These are phyloP conservation scores for Hyposmocoma kahamanoa DNA, from an alignment of 1,140 invertebrate genomes.

Conservation along the genomic window DNA sequence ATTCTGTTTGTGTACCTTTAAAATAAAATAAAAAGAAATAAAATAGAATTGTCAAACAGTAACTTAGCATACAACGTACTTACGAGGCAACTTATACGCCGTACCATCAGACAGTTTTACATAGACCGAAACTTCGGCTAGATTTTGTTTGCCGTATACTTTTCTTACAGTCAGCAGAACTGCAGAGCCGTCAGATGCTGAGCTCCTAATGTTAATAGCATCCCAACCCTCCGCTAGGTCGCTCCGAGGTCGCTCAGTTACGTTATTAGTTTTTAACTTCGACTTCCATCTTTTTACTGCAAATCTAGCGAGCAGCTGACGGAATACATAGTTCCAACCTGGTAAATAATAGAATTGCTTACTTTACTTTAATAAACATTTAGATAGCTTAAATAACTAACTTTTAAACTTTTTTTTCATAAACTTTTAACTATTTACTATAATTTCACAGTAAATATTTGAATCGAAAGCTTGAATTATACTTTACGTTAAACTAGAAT, in stretches of 20 bases:
- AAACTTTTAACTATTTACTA: no score
- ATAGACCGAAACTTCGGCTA: constrained; percentile 61
- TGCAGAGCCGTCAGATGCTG: constrained; percentile 56
- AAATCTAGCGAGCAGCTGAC: constrained; percentile 43
- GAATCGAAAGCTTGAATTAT: no score
- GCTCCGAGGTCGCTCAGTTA: constrained; percentile 28
- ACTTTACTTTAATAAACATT: no score
- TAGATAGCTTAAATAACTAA: no score
- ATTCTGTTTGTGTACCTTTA: no score
- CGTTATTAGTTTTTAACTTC: constrained; percentile 8
- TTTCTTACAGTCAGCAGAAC: constrained; percentile 59
- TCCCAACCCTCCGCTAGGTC: constrained; percentile 44
- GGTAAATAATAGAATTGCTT: constrained; percentile 4
- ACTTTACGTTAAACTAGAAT: no score
- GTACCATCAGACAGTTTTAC: constrained; percentile 67
- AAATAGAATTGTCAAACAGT: background rate
- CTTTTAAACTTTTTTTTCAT: no score
- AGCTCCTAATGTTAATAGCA: constrained; percentile 45
- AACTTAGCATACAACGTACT: constrained; percentile 24
- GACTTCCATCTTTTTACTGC: constrained; percentile 52
- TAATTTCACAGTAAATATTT: no score
- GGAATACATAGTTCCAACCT: constrained; percentile 66
- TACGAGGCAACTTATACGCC: constrained; percentile 70
- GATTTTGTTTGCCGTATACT: constrained; percentile 30
- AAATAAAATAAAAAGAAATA: constrained; percentile 1